These are phyloP conservation scores for Clupea harengus DNA, from an alignment of 2,113 vertebrate genomes.

Conservation along the genomic window DNA sequence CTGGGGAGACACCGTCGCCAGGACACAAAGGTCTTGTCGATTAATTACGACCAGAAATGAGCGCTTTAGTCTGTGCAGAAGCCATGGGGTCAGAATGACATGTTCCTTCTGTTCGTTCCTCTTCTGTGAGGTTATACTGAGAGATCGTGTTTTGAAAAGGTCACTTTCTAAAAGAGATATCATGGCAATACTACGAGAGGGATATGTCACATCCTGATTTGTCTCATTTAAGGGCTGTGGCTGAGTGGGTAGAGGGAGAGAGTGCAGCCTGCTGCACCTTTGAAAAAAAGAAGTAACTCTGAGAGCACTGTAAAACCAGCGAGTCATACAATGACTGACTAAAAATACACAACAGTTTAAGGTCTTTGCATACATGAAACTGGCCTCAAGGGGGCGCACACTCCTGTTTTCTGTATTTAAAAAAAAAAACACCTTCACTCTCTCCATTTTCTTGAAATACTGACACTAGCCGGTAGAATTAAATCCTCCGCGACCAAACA, in stretches of 20 bases:
- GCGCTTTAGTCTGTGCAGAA: neutral
- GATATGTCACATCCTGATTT: neutral
- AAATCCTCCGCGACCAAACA: neutral
- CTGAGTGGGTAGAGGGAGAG: neutral
- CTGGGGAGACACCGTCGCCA: neutral
- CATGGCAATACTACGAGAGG: neutral
- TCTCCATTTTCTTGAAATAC: neutral
- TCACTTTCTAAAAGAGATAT: slow-evolving; percentile 10
- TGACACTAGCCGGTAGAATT: neutral
- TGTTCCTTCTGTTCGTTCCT: neutral
- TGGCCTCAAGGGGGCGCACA: slow-evolving; percentile 2
- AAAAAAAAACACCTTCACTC: slow-evolving; percentile 23
- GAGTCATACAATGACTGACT: no score
- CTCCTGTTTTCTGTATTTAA: neutral
- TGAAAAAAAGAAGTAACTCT: neutral
- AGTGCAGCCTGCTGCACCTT: neutral
- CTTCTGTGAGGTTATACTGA: neutral
- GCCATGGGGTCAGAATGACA: neutral
- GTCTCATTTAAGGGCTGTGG: neutral
- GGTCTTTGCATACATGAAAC: slow-evolving; percentile 9
- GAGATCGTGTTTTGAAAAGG: neutral
- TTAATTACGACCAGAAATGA: neutral
- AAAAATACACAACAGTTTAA: neutral
- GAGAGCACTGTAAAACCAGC: no score
- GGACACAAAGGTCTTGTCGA: neutral